Evolutionary conservation across 2,797 vertebrate species (phyloP).

Genomic region (Prionace glauca): DNA sequence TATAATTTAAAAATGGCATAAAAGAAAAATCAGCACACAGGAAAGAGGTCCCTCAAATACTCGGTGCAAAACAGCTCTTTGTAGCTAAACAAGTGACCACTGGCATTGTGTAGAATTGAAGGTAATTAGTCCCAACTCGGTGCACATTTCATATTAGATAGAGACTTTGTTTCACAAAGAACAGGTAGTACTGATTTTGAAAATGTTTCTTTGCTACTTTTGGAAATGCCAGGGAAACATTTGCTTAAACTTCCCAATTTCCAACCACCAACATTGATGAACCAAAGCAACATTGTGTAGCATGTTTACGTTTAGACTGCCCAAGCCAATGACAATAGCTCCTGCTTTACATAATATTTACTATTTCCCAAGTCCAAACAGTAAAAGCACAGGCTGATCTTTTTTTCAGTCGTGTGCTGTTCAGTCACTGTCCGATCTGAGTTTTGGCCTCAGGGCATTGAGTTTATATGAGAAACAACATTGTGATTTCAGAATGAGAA

Average conservation of each 20-base stretch:
- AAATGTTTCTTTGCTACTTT: neutral
- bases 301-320: neutral
- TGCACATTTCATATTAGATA: neutral
- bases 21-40: neutral
- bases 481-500: neutral
- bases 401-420: neutral
- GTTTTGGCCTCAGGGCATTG: neutral
- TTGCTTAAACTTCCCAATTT: neutral
- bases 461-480: neutral
- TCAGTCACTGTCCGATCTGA: neutral
- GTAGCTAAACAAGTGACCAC: neutral
- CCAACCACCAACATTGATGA: neutral
- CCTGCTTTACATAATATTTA: neutral
- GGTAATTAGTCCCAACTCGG: neutral
- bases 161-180: neutral
- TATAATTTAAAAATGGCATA: neutral
- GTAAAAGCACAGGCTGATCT: neutral
- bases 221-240: neutral
- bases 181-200: neutral
- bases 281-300: neutral
- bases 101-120: neutral
- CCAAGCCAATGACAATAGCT: neutral
- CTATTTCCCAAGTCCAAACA: neutral
- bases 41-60: neutral
- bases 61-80: neutral